A percentile compares a stretch with the other conserved stretches of the same genome.
These are phyloP conservation scores for Takifugu bimaculatus DNA, from an alignment of 2,113 vertebrate species.

Conservation along the genomic window DNA sequence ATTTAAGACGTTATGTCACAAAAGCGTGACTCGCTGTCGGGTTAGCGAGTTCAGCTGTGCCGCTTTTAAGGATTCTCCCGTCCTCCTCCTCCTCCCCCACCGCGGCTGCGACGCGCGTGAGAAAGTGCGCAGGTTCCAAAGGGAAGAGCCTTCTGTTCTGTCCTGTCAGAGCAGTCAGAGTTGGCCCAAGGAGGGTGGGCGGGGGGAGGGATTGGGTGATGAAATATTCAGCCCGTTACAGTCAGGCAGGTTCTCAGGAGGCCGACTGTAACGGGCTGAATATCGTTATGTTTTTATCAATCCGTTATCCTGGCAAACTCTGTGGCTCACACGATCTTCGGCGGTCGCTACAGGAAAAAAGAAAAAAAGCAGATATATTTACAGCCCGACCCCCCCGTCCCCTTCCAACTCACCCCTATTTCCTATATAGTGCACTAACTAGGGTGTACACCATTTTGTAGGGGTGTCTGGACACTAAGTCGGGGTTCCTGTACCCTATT, in stretches of 20 bases:
- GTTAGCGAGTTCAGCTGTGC: constrained; percentile 55
- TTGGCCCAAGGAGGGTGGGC: constrained; percentile 15
- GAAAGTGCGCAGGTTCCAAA: constrained; percentile 14
- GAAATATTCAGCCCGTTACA: constrained; percentile 54
- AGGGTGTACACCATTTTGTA: no score
- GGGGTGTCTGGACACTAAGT: no score
- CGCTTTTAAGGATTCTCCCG: constrained; percentile 17
- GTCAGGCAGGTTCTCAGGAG: constrained; percentile 11
- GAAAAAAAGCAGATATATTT: constrained; percentile 7
- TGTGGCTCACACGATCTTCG: not conserved
- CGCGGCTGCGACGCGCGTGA: constrained; percentile 6
- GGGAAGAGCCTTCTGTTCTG: constrained; percentile 37
- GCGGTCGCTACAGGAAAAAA: constrained; percentile 1
- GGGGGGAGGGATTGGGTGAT: constrained; percentile 11
- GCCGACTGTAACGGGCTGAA: not conserved
- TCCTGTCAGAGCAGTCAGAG: constrained; percentile 19
- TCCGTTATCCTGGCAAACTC: constrained; percentile 7
- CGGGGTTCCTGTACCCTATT: no score
- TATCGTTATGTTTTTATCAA: constrained; percentile 8
- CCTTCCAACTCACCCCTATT: no score
- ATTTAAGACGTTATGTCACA: constrained; percentile 56
- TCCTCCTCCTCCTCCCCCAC: not conserved
- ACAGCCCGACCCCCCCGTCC: no score
- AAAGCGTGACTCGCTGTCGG: constrained; percentile 31
- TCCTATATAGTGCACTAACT: no score